These are phyloP conservation scores for Anisognathus igniventris DNA, from an alignment of 2,797 vertebrate species.

Conservation along the genomic window DNA sequence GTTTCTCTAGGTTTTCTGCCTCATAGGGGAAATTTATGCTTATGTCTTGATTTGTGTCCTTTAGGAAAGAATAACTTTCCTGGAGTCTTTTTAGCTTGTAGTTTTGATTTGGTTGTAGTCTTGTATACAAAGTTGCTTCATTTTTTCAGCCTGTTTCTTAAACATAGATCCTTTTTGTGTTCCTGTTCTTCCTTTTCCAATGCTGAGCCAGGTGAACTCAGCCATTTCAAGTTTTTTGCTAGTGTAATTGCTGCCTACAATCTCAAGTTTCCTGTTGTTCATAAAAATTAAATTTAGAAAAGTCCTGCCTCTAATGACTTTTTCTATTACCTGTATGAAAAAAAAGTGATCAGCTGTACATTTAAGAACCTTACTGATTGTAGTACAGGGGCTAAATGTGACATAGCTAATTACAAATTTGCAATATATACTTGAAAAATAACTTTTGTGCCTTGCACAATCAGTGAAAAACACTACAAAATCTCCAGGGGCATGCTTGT, in stretches of 20 bases:
- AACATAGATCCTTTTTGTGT: neutral
- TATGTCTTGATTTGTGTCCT: neutral
- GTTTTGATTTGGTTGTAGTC: neutral
- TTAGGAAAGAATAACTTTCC: neutral
- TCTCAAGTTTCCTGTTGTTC: neutral
- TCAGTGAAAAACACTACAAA: neutral
- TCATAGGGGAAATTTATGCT: neutral
- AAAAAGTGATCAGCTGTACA: fast-evolving
- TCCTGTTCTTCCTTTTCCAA: neutral
- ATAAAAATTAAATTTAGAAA: neutral
- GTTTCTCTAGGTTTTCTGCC: neutral
- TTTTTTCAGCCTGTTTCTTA: neutral
- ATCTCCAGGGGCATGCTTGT: neutral
- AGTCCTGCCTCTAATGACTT: neutral
- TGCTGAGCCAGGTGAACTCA: neutral
- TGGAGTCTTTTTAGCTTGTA: neutral
- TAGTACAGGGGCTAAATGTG: neutral
- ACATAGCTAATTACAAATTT: neutral
- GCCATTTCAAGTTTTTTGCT: neutral
- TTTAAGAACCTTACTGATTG: neutral
- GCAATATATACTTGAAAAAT: neutral
- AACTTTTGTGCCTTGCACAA: neutral
- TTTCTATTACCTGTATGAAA: neutral
- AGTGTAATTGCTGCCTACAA: neutral
- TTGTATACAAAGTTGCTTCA: neutral